Conservation (phyloP, 2,797 vertebrate species). For the Brachyrhaphis roseni region DNA sequence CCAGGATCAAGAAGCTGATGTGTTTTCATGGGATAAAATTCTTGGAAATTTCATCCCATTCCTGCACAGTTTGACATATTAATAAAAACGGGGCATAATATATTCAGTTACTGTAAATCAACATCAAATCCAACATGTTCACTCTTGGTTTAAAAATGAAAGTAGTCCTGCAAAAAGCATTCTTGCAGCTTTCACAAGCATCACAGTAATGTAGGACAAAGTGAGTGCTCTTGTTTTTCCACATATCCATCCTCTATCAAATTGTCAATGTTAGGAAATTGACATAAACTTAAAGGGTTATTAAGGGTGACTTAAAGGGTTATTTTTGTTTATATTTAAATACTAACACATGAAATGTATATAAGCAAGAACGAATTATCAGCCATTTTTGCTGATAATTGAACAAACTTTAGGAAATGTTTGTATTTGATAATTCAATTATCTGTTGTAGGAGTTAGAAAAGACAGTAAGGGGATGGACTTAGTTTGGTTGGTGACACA, state of each 20-base stretch:
- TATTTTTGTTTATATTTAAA: not conserved
- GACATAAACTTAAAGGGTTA: not conserved
- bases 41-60: not conserved
- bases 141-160: not conserved
- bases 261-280: not conserved
- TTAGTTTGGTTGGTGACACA: not conserved
- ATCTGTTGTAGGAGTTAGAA: no score
- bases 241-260: not conserved
- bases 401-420: not conserved
- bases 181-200: not conserved
- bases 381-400: not conserved
- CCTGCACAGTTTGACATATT: not conserved
- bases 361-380: not conserved
- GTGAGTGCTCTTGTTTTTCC: constrained; percentile 31
- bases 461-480: not conserved
- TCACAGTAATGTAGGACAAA: constrained; percentile 1
- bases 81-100: not conserved
- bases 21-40: not conserved
- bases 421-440: not conserved
- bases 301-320: not conserved
- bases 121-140: not conserved
- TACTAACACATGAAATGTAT: not conserved
- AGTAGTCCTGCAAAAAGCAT: not conserved
- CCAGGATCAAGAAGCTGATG: not conserved
- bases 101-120: not conserved